Base-by-base conservation (phyloP, 2,113 vertebrate genomes). In the Pomatorhinus ruficollis region DNA sequence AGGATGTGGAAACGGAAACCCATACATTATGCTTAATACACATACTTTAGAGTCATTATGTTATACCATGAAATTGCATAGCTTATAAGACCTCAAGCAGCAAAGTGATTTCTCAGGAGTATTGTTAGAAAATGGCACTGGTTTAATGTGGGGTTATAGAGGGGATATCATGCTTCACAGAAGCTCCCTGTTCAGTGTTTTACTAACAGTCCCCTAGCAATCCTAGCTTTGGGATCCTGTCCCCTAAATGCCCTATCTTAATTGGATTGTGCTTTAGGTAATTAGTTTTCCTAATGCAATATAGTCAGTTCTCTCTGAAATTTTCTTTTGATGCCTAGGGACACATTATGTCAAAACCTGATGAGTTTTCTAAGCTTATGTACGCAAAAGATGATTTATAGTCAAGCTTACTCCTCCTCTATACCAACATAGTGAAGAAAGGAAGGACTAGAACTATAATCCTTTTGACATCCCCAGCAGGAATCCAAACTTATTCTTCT, bases 251-350 rank as follows among this genome's bases (percentile, higher is more conserved):
- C n/a, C 87, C 70, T 92, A 4, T 54, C 42, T 87, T 97, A 97
- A 97, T 97, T 93, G 94, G 96, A 90, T 88, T 91, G 71, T 90
- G 72, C 82, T 90, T 93, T 56, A 91, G 57, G 69, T 97, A 96
- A 97, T 97, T 97, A 96, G 90, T 88, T 96, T 93, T 96, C 40
- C 59, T 93, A 93, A 90, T 71, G 83, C 79, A 94, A 68, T 93
- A 78, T 16, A 92, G 47, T 53, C 39, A 71, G 86, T 60, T 47
- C 47, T 84, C 37, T 80, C 87, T 71, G 79, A 96, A 88, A 47
- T 91, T 83, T 92, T 95, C 59, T 90, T 79, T 66, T 50, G 23
- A 64, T 77, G 69, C 65, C 74, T 77, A 70, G 92, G 77, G 91
- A 94, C 54, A 30, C 35, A 25, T 77, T 52, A 49, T 81, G 61